Evolutionary conservation across 2,888 invertebrate species (phyloP).

Genomic region (Nesidiocoris tenuis): DNA sequence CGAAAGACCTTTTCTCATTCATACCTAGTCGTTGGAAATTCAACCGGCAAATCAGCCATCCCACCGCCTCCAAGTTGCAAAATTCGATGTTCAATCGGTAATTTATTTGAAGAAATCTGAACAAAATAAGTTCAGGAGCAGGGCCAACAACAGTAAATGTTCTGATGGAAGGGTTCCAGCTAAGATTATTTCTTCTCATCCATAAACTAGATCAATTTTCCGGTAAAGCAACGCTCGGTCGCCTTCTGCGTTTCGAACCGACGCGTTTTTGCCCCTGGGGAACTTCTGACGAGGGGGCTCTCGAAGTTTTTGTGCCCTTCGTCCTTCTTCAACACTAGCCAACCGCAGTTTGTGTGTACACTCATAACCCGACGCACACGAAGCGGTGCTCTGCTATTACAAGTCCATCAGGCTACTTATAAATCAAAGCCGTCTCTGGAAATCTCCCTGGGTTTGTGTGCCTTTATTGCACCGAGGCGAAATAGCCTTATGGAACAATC

Average conservation of each 20-base stretch:
- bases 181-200: background rate
- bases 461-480: conserved; percentile 17
- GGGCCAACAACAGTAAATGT: too few relatives aligned
- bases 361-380: background rate
- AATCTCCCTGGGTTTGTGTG: conserved; percentile 6
- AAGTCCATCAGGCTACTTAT: conserved; percentile 40
- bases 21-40: too few relatives aligned
- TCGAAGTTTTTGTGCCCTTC: conserved; percentile 17
- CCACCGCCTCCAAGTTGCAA: too few relatives aligned
- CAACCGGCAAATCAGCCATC: too few relatives aligned
- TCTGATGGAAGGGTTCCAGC: background rate
- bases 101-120: too few relatives aligned
- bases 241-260: background rate
- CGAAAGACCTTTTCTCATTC: too few relatives aligned
- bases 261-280: background rate
- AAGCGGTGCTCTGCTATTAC: conserved; percentile 18
- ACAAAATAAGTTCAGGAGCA: too few relatives aligned
- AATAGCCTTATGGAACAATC: too few relatives aligned
- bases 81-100: too few relatives aligned
- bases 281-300: background rate
- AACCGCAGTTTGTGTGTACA: background rate
- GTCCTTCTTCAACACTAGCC: background rate
- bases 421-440: conserved; percentile 37
- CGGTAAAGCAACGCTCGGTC: conserved; percentile 19
- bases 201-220: conserved; percentile 39